Percentiles rank a stretch among this genome's conserved stretches.
These are phyloP conservation scores for Spodoptera littoralis DNA, from an alignment of 2,888 invertebrate genomes.

Conservation along the genomic window DNA sequence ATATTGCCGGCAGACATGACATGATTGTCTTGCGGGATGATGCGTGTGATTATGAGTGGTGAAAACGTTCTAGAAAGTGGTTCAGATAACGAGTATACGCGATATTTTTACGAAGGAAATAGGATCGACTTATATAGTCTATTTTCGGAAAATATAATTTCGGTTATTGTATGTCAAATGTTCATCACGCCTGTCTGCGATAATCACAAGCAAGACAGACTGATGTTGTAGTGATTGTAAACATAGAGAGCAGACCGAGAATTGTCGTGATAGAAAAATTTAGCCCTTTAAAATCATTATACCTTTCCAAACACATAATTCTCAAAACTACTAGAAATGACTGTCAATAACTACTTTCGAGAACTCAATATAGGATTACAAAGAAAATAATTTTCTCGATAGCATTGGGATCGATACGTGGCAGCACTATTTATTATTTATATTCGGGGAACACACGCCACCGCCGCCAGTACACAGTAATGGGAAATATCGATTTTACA, in stretches of 20 bases:
- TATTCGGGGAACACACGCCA: slow-evolving; percentile 54
- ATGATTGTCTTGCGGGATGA: slow-evolving; percentile 37
- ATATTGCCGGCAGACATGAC: slow-evolving; percentile 46
- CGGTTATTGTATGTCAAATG: no score
- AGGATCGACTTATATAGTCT: no score
- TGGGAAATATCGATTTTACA: slow-evolving; percentile 64
- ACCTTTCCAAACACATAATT: background rate
- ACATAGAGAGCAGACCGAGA: no score
- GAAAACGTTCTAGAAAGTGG: background rate
- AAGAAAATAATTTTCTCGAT: slow-evolving; percentile 31
- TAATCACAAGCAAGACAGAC: no score
- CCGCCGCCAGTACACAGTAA: slow-evolving; percentile 48
- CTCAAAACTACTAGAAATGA: no score
- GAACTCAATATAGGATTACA: slow-evolving; percentile 9
- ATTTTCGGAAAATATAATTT: no score
- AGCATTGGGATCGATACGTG: slow-evolving; percentile 18
- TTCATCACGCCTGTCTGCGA: no score
- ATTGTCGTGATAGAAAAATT: no score
- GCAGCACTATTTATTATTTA: slow-evolving; percentile 64
- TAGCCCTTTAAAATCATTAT: no score
- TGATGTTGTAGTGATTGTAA: no score
- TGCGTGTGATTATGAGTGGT: background rate
- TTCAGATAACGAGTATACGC: no score
- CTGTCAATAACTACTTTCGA: background rate
- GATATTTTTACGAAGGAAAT: background rate